Evolutionary conservation across 1,140 invertebrate species (phyloP), one percentile per base, ranked within the genome.

Genomic region (Drosophila busckii): DNA sequence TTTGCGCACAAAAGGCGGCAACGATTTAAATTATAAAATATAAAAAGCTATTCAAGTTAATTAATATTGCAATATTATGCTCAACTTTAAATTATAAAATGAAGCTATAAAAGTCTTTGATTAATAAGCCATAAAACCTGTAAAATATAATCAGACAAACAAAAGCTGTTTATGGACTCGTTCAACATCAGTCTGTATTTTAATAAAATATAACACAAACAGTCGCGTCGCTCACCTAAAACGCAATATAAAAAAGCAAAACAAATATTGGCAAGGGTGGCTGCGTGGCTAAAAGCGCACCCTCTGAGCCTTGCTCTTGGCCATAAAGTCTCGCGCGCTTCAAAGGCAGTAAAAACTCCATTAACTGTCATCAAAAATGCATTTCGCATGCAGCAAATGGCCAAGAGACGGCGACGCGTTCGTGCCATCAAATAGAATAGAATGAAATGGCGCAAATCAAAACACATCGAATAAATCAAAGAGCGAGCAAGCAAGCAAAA

Each of bases 301-400:
- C n/a, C n/a, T n/a, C n/a, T n/a, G n/a, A n/a, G n/a, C n/a, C n/a
- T n/a, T 40, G 44, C 2, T 9, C 16, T 12, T 25, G 31, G 26
- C 25, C 66, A 60, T 49, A 54, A 68, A 56, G 46, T n/a, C n/a
- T n/a, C n/a, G n/a, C 35, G 60, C 50, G 49, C 53, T 56, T 76
- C 53, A 46, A 70, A 61, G 69, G 55, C 73, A 73, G 68, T 82
- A 80, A 80, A 80, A 80, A 82, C 73, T 80, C 75, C 75, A 80
- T 80, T 80, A 80, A 82, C 73, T 82, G 73, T 64, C 73, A 80
- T 80, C 75, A 80, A 80, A 80, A 80, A 80, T 80, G 73, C 75
- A 80, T 80, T 80, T 80, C 69, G 64, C 46, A 73, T 80, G 73
- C 70, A 76, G 56, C 59, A 59, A 75, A 65, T 63, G 59, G 38